Evolutionary conservation across 2,113 vertebrate species (phyloP), one percentile per base, ranked within the genome.

Genomic region (Crotalus horridus): DNA sequence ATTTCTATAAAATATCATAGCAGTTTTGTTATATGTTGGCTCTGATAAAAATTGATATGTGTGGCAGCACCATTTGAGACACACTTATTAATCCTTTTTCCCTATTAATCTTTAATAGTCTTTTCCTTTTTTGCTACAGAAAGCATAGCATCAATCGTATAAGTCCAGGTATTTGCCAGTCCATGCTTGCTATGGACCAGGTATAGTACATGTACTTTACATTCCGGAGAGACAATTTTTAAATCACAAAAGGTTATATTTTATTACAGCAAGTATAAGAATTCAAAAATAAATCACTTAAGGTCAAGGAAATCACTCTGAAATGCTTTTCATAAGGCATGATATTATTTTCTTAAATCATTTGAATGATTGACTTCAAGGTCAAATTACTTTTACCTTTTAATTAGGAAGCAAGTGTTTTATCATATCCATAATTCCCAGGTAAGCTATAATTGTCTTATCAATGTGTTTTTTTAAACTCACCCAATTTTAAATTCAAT

Each of bases 101-200:
- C 86, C n/a, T 48, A 95, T 46, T 85, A 8, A 48, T 23, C n/a
- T 24, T 17, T 43, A 23, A 33, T 64, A 29, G 61, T 24, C 17
- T 2, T 24, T 54, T 55, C 43, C 58, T 94, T 91, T 85, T 51
- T 93, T 69, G 86, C 90, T 98, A 99, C 95, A 99, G 99, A 97
- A 99, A 99, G 95, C 99, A 99, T 8, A 98, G 98, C 85, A 98
- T 99, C 0, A 86, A 98, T 92, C 99, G 98, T 91, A 95, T 98
- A 59, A 96, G 97, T 90, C 98, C 99, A 54, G 99, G 99, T 64
- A 97, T 97, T 91, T 99, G 98, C 94, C 96, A 97, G 90, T 99
- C 98, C 94, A 97, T 1, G 98, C 99, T 93, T 99, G 98, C 98
- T 96, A 95, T 0, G 98, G 99, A 96, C 98, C 98, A 99, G 98